phyloP scores from a whole-genome alignment of 2,888 invertebrate genomes.

The Cancer borealis region DNA sequence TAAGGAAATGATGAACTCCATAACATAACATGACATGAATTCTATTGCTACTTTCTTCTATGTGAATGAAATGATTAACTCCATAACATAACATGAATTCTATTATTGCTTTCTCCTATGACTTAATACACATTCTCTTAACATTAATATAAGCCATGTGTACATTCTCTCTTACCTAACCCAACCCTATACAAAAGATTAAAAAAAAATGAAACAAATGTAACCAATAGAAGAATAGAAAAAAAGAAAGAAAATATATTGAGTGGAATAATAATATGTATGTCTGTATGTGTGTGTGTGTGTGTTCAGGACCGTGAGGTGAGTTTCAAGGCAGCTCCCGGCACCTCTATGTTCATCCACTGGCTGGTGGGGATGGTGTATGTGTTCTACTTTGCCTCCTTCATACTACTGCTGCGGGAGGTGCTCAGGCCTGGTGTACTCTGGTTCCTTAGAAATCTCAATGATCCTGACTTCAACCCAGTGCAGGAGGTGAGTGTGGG shows the following conservation, averaged over 20 bases:
- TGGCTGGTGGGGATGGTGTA: constrained; percentile 99
- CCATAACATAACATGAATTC: too few relatives aligned
- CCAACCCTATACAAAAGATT: background rate
- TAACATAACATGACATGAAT: too few relatives aligned
- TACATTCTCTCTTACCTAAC: background rate
- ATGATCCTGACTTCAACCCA: constrained; percentile 99
- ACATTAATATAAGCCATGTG: background rate
- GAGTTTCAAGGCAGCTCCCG: constrained; percentile 94
- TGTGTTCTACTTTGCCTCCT: constrained; percentile 99
- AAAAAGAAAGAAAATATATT: background rate
- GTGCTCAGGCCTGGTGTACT: constrained; percentile 97
- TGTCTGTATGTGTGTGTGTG: background rate
- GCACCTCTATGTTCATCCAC: constrained; percentile 98
- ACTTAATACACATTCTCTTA: background rate
- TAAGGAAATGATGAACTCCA: too few relatives aligned
- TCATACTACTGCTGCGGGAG: constrained; percentile 94
- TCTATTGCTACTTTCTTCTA: too few relatives aligned
- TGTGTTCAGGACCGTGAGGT: constrained; percentile 85
- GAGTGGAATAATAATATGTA: background rate
- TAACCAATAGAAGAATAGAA: too few relatives aligned
- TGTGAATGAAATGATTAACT: too few relatives aligned
- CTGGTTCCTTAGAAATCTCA: constrained; percentile 98
- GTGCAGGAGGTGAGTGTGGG: constrained; percentile 87
- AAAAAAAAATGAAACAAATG: too few relatives aligned
- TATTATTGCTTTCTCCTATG: too few relatives aligned